Evolutionary conservation across 2,113 vertebrate genomes (phyloP).

Genomic region (Gavialis gangeticus): DNA sequence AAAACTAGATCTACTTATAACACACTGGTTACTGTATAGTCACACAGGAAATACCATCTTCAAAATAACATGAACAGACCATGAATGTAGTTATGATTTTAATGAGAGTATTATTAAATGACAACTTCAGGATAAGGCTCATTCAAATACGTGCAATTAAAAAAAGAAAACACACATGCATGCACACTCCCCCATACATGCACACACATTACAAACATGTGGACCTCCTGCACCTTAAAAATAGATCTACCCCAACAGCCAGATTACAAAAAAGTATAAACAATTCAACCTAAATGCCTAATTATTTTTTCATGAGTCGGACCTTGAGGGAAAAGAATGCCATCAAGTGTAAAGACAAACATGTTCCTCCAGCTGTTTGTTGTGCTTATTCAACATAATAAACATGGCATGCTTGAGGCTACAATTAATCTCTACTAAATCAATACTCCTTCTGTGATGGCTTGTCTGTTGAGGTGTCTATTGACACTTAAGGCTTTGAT

Average conservation of each 20-base stretch:
- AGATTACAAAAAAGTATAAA: slow-evolving; percentile 65
- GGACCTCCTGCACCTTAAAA: neutral
- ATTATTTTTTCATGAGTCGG: slow-evolving; percentile 70
- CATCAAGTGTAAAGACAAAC: slow-evolving; percentile 71
- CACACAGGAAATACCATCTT: fast-evolving
- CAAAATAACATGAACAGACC: neutral
- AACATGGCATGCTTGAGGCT: slow-evolving; percentile 73
- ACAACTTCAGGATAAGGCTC: neutral
- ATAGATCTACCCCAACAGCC: slow-evolving; percentile 56
- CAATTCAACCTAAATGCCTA: slow-evolving; percentile 67
- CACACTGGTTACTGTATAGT: neutral
- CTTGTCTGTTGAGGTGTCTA: slow-evolving; percentile 54
- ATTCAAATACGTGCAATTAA: neutral
- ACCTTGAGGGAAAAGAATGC: slow-evolving; percentile 60
- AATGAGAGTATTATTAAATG: fast-evolving
- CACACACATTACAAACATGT: no score
- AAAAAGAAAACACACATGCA: neutral
- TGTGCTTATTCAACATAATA: slow-evolving; percentile 70
- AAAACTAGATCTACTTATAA: neutral
- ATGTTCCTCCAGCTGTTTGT: slow-evolving; percentile 75
- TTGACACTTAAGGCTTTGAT: slow-evolving; percentile 47
- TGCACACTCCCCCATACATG: no score
- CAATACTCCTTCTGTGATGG: slow-evolving; percentile 49
- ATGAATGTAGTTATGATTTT: neutral
- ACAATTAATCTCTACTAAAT: slow-evolving; percentile 75